Evolutionary conservation across 2,113 vertebrate species (phyloP), one percentile per base, ranked within the genome.

Genomic region (Egretta garzetta): DNA sequence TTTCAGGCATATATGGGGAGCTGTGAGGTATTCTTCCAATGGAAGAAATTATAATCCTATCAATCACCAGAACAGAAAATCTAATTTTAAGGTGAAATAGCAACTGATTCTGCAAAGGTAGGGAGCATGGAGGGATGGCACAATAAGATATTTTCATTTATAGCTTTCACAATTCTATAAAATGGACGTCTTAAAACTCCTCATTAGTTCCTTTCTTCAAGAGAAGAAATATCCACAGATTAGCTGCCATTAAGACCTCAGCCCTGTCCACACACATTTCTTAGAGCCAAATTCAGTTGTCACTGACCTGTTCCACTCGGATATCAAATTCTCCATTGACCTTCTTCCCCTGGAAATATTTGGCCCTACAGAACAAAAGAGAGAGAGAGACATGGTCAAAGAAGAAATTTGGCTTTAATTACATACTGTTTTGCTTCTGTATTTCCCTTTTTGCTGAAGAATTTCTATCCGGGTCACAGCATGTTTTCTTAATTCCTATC

Each of bases 291-390:
- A 80, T 77, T 89, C 21, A 45, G 14, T 91, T 76, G 49, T 22
- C 80, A 98, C 98, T 95, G 97, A 99, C 99, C 99, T 99, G 99
- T 90, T 99, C 99, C 92, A 99, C 99, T 43, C 99, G 98, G 89
- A 99, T 99, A 95, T 99, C 99, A 62, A 98, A 98, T 68, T 99
- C 99, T 80, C 99, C 99, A 37, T 99, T 99, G 96, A 99, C 98
- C 95, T 99, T 99, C 98, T 99, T 99, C 32, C 99, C 99, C 66
- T 99, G 97, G 97, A 99, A 99, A 95, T 99, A 99, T 88, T 99
- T 99, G 6, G 98, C 98, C 99, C 99, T 99, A 95, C 22, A 81
- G 52, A 98, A 93, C 47, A 91, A 91, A 80, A 3, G 12, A 88
- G 74, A 77, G 22, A 96, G n/a, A 96, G 24, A 86, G 87, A 72